Percentiles rank a stretch among this genome's conserved stretches.
Conservation (phyloP, 2,113 vertebrate species). For the Percina caprodes region DNA sequence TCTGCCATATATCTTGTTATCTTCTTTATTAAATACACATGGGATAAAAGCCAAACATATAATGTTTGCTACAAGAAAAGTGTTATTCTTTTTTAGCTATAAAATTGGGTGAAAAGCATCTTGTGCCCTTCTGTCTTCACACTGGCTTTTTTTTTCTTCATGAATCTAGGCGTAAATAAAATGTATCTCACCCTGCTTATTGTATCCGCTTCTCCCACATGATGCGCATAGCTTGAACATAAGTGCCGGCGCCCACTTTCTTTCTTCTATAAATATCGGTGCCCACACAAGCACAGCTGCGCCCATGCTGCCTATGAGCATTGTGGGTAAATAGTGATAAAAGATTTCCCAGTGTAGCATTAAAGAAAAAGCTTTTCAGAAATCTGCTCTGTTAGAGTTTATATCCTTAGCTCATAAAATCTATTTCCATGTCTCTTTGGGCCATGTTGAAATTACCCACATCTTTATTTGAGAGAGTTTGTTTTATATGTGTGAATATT, state of each 20-base stretch:
- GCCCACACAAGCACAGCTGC: slow-evolving; percentile 76
- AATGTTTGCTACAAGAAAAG: neutral
- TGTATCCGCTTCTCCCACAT: slow-evolving; percentile 42
- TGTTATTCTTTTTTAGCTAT: neutral
- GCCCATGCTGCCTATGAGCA: slow-evolving; percentile 61
- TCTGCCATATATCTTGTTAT: neutral
- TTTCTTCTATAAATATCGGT: slow-evolving; percentile 63
- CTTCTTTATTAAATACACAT: neutral
- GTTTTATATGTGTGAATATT: slow-evolving; percentile 80
- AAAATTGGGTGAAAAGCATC: neutral
- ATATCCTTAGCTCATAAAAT: slow-evolving; percentile 74
- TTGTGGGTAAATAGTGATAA: slow-evolving; percentile 76
- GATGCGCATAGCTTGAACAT: slow-evolving; percentile 43
- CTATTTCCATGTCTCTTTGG: slow-evolving; percentile 78
- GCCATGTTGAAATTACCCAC: slow-evolving; percentile 71
- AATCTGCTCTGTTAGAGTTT: slow-evolving; percentile 74
- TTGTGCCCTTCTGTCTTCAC: slow-evolving; percentile 17
- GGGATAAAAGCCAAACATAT: neutral
- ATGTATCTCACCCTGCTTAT: slow-evolving; percentile 32
- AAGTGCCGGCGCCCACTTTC: slow-evolving; percentile 58
- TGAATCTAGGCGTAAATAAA: slow-evolving; percentile 24
- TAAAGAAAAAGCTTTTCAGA: slow-evolving; percentile 73
- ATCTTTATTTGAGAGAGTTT: slow-evolving; percentile 75
- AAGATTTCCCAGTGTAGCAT: slow-evolving; percentile 71
- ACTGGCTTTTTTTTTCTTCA: neutral